Evolutionary conservation across 2,113 vertebrate genomes (phyloP), one percentile per base, ranked within the genome.

Genomic region (Porphyrio hochstetteri): DNA sequence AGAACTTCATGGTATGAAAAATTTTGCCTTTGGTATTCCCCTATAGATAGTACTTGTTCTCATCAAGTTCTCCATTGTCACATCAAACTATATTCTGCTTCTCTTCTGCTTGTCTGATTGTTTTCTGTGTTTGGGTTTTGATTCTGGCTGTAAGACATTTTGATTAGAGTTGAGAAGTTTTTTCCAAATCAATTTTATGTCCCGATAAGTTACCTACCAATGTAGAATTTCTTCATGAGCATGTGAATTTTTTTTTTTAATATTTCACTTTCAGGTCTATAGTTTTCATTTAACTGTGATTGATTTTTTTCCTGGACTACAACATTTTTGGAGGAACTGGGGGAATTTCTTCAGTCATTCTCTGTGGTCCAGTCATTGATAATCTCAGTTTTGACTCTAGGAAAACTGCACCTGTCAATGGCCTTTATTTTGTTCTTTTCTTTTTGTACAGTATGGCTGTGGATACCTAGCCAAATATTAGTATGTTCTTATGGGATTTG

Each of bases 371-470:
- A 9, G 1, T 7, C 16, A 24, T 23, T 38, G 48, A 50, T 27
- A 75, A 65, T 25, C 10, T 57, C 12, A 11, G 16, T 14, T 55
- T 31, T 31, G 24, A 29, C 29, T 78, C 19, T 48, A 16, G 2
- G 18, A 55, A 79, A 82, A 44, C 3, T 67, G 20, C 7, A 55
- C 3, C 44, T 14, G 5, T 2, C 4, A 44, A 2, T 21, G 7
- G 7, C 16, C 5, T 84, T 77, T 52, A 23, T 5, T 17, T 20
- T 44, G 3, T 50, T 72, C 21, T 52, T 8, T 81, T 87, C 35
- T 25, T 14, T 1, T 24, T 23, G 7, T n/a, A 19, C 40, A 5
- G 5, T 36, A 9, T 2, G 9, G 14, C 10, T 38, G 4, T 65
- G 71, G 7, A 17, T 91, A 40, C 27, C n/a, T 24, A 76, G 25